A percentile compares a stretch with the other conserved stretches of the same genome.
Conservation (phyloP, 2,113 vertebrate species). For the Platichthys stellatus region DNA sequence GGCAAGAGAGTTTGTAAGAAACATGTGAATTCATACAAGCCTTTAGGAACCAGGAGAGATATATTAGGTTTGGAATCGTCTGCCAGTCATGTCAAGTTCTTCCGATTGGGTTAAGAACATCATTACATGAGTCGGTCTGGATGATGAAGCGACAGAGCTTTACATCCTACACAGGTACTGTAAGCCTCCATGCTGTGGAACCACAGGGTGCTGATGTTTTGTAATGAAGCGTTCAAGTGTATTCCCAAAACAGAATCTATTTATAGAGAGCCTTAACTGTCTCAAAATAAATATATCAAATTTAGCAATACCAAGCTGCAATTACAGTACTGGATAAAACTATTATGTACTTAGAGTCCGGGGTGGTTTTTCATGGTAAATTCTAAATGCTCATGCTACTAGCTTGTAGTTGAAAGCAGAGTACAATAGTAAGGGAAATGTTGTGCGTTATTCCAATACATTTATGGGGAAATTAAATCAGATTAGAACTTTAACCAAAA, state of each 20-base stretch:
- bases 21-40: background rate
- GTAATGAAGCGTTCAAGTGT: background rate
- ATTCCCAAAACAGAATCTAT: no score
- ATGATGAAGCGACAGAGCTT: slow-evolving; percentile 6
- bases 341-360: background rate
- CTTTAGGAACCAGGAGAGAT: background rate
- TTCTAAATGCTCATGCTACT: background rate
- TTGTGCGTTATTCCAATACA: no score
- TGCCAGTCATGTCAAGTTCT: background rate
- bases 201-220: background rate
- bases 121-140: background rate
- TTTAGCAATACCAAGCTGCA: background rate
- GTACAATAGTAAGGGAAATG: no score
- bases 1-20: background rate
- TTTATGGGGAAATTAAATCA: no score
- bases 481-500: no score
- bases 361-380: background rate
- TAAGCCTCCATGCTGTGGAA: background rate
- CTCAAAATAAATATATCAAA: no score
- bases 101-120: background rate
- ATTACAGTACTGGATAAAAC: background rate
- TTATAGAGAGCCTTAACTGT: no score
- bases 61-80: background rate
- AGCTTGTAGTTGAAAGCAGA: background rate
- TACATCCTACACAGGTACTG: background rate